Percentiles rank a stretch among this genome's conserved stretches.
phyloP scores from a whole-genome alignment of 1,140 invertebrate genomes.

The Drosophila ercepeae region DNA sequence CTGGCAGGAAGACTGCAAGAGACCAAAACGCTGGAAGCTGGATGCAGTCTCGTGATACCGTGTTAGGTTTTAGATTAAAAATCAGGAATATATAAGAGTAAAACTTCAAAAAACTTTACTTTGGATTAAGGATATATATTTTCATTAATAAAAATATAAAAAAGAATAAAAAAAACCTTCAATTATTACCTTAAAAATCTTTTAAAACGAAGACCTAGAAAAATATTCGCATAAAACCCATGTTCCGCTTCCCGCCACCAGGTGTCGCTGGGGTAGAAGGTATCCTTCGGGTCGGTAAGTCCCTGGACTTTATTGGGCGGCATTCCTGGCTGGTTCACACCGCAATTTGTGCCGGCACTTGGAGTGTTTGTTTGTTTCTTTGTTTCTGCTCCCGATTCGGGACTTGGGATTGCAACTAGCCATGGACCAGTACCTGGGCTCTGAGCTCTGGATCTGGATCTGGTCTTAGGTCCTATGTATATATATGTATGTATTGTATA shows the following conservation, averaged over 20 bases:
- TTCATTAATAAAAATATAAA: no score
- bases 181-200: no score
- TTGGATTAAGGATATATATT: no score
- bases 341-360: slow-evolving; percentile 67
- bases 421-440: neutral
- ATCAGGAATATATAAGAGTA: no score
- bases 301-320: neutral
- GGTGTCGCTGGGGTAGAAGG: slow-evolving; percentile 18
- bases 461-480: slow-evolving; percentile 7
- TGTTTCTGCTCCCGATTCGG: slow-evolving; percentile 46
- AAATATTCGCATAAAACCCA: neutral
- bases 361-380: slow-evolving; percentile 55
- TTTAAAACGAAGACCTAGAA: no score
- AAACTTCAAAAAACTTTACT: no score
- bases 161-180: no score
- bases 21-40: neutral
- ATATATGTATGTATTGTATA: neutral
- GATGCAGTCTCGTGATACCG: neutral
- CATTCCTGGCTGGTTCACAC: slow-evolving; percentile 62
- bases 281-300: slow-evolving; percentile 19
- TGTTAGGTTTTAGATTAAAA: no score
- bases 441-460: neutral
- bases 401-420: neutral
- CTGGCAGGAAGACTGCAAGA: slow-evolving; percentile 15
- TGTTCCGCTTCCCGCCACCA: neutral